Conservation (phyloP, 1,140 invertebrate genomes). For the Bacillus rossius region DNA sequence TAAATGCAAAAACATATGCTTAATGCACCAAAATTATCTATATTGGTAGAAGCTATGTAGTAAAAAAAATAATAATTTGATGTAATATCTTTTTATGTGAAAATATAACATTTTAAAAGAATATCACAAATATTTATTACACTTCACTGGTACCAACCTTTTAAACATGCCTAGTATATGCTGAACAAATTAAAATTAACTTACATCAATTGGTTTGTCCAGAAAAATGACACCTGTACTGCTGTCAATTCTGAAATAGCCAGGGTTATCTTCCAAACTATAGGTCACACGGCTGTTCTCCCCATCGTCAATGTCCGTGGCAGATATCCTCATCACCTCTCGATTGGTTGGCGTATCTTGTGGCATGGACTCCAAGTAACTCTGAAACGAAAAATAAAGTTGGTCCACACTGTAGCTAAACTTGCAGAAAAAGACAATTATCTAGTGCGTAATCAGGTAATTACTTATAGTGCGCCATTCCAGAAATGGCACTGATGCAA, state of each 20-base stretch:
- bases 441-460: too few relatives aligned
- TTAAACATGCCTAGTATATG: too few relatives aligned
- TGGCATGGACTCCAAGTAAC: conserved; percentile 66
- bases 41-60: neutral
- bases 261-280: conserved; percentile 54
- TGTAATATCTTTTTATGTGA: neutral
- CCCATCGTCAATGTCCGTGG: conserved; percentile 83
- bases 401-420: neutral
- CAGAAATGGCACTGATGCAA: too few relatives aligned
- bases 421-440: too few relatives aligned
- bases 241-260: conserved; percentile 71
- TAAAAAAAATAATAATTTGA: neutral
- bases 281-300: conserved; percentile 72
- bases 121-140: too few relatives aligned
- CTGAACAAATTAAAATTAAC: too few relatives aligned
- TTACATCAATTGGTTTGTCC: conserved; percentile 62
- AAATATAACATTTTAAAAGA: too few relatives aligned
- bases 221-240: conserved; percentile 74
- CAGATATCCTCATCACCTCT: conserved; percentile 81
- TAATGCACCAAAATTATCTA: too few relatives aligned
- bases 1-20: too few relatives aligned
- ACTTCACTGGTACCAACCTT: too few relatives aligned
- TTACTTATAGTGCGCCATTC: too few relatives aligned
- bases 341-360: conserved; percentile 60
- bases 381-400: conserved; percentile 43